Evolutionary conservation across 2,888 invertebrate species (phyloP).

Genomic region (Sesamia inferens): DNA sequence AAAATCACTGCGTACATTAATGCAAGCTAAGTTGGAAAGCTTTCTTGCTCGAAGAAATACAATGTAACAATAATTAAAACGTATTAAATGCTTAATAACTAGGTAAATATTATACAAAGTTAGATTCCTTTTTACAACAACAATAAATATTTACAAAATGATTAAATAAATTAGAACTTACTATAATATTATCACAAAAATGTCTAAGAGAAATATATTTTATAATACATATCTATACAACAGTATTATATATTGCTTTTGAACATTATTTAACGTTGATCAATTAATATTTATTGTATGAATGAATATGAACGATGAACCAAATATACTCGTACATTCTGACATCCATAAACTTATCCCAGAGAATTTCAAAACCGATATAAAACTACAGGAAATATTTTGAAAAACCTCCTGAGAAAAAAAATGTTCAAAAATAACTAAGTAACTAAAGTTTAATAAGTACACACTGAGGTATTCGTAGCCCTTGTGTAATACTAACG

Average conservation of each 20-base stretch:
- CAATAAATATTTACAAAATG: slow-evolving; percentile 41
- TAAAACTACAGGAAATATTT: not conserved
- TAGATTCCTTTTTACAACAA: slow-evolving; percentile 40
- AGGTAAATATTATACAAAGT: slow-evolving; percentile 26
- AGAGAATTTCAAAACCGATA: not conserved
- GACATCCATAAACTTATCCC: not conserved
- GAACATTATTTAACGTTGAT: slow-evolving; percentile 15
- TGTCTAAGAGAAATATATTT: slow-evolving; percentile 44
- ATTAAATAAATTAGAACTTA: slow-evolving; percentile 55
- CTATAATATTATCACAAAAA: slow-evolving; percentile 63
- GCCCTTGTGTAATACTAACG: slow-evolving; percentile 45
- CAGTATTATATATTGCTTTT: slow-evolving; percentile 29
- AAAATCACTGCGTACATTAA: not conserved
- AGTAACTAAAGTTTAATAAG: slow-evolving; percentile 40
- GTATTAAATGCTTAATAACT: not conserved
- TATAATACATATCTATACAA: slow-evolving; percentile 34
- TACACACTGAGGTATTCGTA: slow-evolving; percentile 59
- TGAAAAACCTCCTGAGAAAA: not conserved
- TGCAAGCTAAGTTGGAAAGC: not conserved
- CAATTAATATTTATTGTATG: not conserved
- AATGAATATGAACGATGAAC: no score
- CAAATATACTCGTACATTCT: slow-evolving; percentile 9
- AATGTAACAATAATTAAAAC: slow-evolving; percentile 4
- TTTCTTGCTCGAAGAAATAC: not conserved
- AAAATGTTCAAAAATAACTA: slow-evolving; percentile 45